Evolutionary conservation across 1,140 invertebrate genomes (phyloP), one percentile per base, ranked within the genome.

Genomic region (Apocrypta bakeri): DNA sequence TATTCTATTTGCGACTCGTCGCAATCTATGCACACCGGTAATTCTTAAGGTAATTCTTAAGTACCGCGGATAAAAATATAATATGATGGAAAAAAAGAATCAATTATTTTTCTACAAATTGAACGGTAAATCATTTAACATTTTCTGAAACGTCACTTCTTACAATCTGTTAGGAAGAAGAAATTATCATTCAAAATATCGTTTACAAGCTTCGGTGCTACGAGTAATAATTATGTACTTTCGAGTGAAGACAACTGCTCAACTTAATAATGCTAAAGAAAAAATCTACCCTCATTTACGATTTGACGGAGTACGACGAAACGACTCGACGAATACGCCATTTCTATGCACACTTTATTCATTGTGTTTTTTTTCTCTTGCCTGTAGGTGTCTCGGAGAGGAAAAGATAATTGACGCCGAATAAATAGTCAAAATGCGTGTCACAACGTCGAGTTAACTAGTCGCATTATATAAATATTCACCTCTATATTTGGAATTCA

Each of bases 401-500:
- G 21, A n/a, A 56, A 56, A 56, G 48, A 56, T 56, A 56, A 56
- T 56, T n/a, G 48, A n/a, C 48, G 48, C 48, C 17, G n/a, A 56
- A 56, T 56, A 56, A 56, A 56, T 56, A 56, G 17, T 56, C 21
- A 56, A 56, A 56, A 56, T n/a, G 48, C 21, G n/a, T 6, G 48
- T 56, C 17, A 17, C 21, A n/a, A n/a, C 21, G 48, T 56, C 17
- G 48, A 56, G 48, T 21, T 6, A 56, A 56, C 48, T n/a, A 56
- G 48, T 56, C 48, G 3, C 48, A 56, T 56, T n/a, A 56, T 56
- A 56, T 21, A 37, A 66, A 64, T 40, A 40, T 66, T 56, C 24
- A 25, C 9, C 12, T 71, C 68, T 79, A 79, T 71, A 42, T 56
- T 79, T 71, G 42, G 27, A 12, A 25, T 27, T 33, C 63, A 71